phyloP scores from a whole-genome alignment of 2,888 invertebrate genomes.

The Heteromurus nitidus region DNA sequence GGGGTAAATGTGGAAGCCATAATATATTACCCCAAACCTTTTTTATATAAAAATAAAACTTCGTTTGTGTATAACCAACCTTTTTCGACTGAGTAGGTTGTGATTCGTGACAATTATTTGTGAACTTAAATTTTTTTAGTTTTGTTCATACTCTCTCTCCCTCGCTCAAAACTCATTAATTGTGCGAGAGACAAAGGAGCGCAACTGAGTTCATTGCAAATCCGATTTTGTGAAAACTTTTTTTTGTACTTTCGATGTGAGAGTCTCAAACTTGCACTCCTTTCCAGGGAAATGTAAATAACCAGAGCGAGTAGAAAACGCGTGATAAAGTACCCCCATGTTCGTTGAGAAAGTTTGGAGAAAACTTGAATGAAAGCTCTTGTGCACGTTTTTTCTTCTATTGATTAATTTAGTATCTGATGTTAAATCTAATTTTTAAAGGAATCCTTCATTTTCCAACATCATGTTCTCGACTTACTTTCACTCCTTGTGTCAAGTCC shows the following conservation, averaged over 20 bases:
- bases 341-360: too few species aligned
- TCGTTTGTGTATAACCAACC: neutral
- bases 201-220: neutral
- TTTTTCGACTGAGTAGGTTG: constrained; percentile 13
- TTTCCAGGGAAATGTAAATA: too few species aligned
- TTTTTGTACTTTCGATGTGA: neutral
- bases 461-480: neutral
- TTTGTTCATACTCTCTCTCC: neutral
- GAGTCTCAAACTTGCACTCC: neutral
- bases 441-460: constrained; percentile 5
- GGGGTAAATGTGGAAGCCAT: too few species aligned
- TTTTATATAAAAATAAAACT: too few species aligned
- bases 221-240: constrained; percentile 13
- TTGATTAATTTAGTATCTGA: neutral
- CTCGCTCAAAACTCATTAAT: neutral
- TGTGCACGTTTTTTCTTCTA: too few species aligned
- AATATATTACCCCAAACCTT: too few species aligned
- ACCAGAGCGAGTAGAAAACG: too few species aligned
- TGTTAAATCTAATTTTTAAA: constrained; percentile 5
- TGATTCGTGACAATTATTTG: constrained; percentile 31
- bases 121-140: neutral
- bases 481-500: constrained; percentile 14
- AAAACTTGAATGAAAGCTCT: too few species aligned
- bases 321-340: too few species aligned
- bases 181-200: neutral